These are phyloP conservation scores for Leptopilina syphax DNA, from an alignment of 2,888 invertebrate genomes.

Conservation along the genomic window DNA sequence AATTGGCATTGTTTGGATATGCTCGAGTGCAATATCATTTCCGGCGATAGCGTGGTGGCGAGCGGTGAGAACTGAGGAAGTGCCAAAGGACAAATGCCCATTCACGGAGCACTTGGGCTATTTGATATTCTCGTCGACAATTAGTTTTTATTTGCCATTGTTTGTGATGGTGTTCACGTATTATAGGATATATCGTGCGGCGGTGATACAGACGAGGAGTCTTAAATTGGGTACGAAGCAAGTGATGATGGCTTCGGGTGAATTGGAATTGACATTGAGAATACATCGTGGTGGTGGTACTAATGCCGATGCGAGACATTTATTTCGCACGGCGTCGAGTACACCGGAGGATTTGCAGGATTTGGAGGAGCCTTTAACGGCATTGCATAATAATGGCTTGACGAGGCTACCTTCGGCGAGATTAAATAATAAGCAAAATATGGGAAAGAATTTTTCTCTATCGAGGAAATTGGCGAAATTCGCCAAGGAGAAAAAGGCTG, in stretches of 20 bases:
- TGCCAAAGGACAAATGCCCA: conserved; percentile 91
- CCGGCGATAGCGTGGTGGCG: conserved; percentile 98
- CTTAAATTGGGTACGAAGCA: conserved; percentile 94
- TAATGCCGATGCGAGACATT: conserved; percentile 68
- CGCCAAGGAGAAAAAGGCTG: conserved; percentile 98
- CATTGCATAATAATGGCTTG: conserved; percentile 87
- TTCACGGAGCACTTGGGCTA: conserved; percentile 98
- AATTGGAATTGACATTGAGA: conserved; percentile 91
- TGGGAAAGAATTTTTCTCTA: conserved; percentile 93
- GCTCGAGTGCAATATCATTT: conserved; percentile 97
- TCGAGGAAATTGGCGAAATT: conserved; percentile 96
- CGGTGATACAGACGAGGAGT: conserved; percentile 93
- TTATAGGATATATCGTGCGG: conserved; percentile 96
- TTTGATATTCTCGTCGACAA: conserved; percentile 96
- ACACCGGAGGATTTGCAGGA: conserved; percentile 76
- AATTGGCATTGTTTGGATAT: conserved; percentile 97
- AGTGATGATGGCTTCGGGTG: conserved; percentile 90
- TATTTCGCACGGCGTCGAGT: conserved; percentile 74
- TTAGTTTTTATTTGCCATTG: conserved; percentile 97
- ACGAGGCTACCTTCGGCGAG: conserved; percentile 84
- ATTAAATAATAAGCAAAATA: conserved; percentile 81
- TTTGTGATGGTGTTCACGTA: conserved; percentile 99
- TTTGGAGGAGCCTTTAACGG: conserved; percentile 85
- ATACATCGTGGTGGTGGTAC: conserved; percentile 96
- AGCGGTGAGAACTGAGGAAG: conserved; percentile 88